These are phyloP conservation scores for Apodemia mormo DNA, from an alignment of 2,888 invertebrate species.

Conservation along the genomic window DNA sequence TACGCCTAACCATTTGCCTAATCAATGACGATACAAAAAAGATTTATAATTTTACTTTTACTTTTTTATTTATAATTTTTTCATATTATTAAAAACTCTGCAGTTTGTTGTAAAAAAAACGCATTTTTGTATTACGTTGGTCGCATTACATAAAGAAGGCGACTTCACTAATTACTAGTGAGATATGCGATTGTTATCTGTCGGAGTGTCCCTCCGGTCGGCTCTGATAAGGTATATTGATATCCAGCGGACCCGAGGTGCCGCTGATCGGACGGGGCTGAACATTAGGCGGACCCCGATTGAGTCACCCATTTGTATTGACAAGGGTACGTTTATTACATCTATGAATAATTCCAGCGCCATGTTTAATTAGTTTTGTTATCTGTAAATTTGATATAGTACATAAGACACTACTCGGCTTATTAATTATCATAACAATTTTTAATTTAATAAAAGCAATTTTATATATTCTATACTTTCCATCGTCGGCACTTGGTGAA, in stretches of 20 bases:
- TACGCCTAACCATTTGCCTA: too few relatives aligned
- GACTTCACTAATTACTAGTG: background rate
- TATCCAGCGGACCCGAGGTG: background rate
- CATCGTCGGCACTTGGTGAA: too few relatives aligned
- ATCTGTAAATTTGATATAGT: background rate
- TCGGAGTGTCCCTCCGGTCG: background rate
- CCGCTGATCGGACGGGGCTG: background rate
- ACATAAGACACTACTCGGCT: background rate
- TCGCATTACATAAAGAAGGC: background rate
- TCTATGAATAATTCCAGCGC: background rate
- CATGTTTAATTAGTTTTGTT: conserved; percentile 2
- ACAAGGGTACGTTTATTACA: background rate
- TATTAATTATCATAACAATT: background rate
- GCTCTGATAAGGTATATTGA: background rate
- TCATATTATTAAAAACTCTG: too few relatives aligned
- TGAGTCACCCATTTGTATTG: conserved; percentile 2
- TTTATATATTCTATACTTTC: too few relatives aligned
- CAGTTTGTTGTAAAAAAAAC: background rate
- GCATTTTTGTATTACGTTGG: too few relatives aligned
- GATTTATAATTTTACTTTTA: too few relatives aligned
- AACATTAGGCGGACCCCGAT: background rate
- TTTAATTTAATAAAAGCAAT: too few relatives aligned
- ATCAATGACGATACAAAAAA: too few relatives aligned
- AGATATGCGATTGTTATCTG: background rate
- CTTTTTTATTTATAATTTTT: too few relatives aligned